Evolutionary conservation across 2,113 vertebrate species (phyloP).

Genomic region (Mormyrus iriodes): DNA sequence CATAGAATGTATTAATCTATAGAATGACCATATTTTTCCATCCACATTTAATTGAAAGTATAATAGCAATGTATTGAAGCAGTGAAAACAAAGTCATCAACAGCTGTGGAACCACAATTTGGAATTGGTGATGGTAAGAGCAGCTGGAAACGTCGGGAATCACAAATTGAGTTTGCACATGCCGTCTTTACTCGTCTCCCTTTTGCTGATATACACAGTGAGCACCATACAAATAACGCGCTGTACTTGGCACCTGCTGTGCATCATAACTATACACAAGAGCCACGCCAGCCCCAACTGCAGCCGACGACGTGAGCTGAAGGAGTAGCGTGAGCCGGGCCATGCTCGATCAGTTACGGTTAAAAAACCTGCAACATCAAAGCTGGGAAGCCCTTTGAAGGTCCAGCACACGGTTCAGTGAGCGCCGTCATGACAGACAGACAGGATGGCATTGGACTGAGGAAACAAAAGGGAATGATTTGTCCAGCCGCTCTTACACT

Average conservation of each 20-base stretch:
- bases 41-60: background rate
- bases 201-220: background rate
- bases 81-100: background rate
- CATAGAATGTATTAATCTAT: background rate
- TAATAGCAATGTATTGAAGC: background rate
- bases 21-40: background rate
- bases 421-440: conserved; percentile 30
- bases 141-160: background rate
- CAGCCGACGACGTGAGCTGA: conserved; percentile 32
- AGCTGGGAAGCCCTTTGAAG: conserved; percentile 50
- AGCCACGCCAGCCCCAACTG: conserved; percentile 7
- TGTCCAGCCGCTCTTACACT: conserved; percentile 15
- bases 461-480: conserved; percentile 38
- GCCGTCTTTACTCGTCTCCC: background rate
- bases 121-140: background rate
- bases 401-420: conserved; percentile 33
- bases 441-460: conserved; percentile 21
- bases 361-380: conserved; percentile 49
- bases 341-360: conserved; percentile 38
- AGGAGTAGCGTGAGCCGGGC: conserved; percentile 21
- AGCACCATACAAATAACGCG: background rate
- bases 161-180: background rate
- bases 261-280: background rate
- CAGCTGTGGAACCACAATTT: background rate
- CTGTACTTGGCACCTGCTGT: background rate